Percentiles rank a stretch among this genome's conserved stretches.
phyloP scores from a whole-genome alignment of 2,113 vertebrate species.

The Phrynosoma platyrhinos region DNA sequence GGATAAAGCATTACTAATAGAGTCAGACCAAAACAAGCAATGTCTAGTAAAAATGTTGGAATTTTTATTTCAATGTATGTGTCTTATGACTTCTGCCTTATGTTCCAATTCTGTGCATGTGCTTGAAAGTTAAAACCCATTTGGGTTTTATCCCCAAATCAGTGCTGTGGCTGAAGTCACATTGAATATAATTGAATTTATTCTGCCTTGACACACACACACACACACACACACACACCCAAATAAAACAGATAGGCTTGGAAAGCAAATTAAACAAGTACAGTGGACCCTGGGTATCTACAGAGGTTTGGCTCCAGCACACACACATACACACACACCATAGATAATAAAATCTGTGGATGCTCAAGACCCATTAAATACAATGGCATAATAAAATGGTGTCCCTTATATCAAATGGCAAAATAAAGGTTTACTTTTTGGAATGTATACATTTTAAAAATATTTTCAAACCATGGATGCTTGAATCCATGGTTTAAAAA shows the following conservation, averaged over 20 bases:
- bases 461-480: too few relatives aligned
- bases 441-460: too few relatives aligned
- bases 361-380: too few relatives aligned
- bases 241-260: background rate
- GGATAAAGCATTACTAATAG: background rate
- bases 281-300: background rate
- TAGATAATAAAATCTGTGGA: too few relatives aligned
- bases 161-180: background rate
- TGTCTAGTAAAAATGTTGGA: background rate
- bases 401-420: too few relatives aligned
- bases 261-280: background rate
- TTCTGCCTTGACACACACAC: background rate
- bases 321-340: too few relatives aligned
- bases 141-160: background rate
- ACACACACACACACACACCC: too few relatives aligned
- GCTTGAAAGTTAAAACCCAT: background rate
- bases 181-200: background rate
- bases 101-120: background rate
- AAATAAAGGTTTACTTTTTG: too few relatives aligned
- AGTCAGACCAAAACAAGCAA: background rate
- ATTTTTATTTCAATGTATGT: background rate
- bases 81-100: background rate
- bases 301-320: too few relatives aligned
- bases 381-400: too few relatives aligned
- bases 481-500: too few relatives aligned